phyloP scores from a whole-genome alignment of 2,888 invertebrate genomes.

The Spodoptera exigua region DNA sequence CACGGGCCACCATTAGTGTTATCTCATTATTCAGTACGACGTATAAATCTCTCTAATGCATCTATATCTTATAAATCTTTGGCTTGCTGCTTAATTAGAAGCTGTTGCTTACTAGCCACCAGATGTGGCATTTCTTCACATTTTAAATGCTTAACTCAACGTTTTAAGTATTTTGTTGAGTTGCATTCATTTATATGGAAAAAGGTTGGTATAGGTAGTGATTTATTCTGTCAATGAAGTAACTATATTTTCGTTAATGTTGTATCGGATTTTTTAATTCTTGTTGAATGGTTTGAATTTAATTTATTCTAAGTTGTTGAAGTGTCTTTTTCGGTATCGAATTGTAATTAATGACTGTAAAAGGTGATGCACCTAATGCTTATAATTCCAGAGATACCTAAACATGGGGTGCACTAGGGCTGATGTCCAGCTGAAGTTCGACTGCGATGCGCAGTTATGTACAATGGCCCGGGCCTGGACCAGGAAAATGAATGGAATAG shows the following conservation, averaged over 20 bases:
- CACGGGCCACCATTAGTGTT: constrained; percentile 77
- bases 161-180: constrained; percentile 27
- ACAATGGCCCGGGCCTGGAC: too few relatives aligned
- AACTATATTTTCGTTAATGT: not conserved
- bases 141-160: constrained; percentile 36
- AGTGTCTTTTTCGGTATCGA: too few relatives aligned
- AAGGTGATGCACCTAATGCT: too few relatives aligned
- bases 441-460: too few relatives aligned
- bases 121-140: constrained; percentile 57
- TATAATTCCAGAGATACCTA: too few relatives aligned
- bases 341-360: too few relatives aligned
- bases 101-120: constrained; percentile 47
- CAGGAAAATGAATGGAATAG: too few relatives aligned
- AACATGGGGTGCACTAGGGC: too few relatives aligned
- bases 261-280: not conserved
- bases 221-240: constrained; percentile 6
- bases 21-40: constrained; percentile 84
- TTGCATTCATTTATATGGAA: constrained; percentile 29
- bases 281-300: too few relatives aligned
- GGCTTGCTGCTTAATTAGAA: constrained; percentile 84
- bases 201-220: constrained; percentile 26
- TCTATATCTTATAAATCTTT: constrained; percentile 87
- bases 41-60: constrained; percentile 87
- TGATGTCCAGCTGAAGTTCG: too few relatives aligned
- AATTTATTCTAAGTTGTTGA: too few relatives aligned